Conservation (phyloP, 2,113 vertebrate species). For the Phalacrocorax brasilianus region DNA sequence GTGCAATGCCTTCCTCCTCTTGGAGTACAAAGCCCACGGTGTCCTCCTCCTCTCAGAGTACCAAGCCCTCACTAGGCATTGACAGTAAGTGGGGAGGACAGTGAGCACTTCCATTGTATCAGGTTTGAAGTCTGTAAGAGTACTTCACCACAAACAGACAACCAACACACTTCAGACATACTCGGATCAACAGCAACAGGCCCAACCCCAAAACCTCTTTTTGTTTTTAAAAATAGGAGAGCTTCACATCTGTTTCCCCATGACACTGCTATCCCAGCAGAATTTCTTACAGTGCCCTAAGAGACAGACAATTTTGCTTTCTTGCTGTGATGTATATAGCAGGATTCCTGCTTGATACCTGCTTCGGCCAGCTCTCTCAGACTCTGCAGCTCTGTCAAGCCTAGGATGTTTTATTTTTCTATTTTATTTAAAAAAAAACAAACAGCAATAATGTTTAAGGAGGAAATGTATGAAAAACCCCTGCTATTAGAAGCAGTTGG, state of each 20-base stretch:
- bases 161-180: neutral
- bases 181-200: neutral
- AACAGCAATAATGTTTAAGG: neutral
- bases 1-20: neutral
- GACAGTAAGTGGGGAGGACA: too few relatives aligned
- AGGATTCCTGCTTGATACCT: neutral
- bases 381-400: neutral
- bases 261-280: neutral
- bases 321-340: neutral
- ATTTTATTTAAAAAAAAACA: too few relatives aligned
- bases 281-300: neutral
- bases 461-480: neutral
- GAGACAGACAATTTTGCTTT: neutral
- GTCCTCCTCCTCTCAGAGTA: neutral
- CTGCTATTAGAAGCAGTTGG: neutral
- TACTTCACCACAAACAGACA: neutral
- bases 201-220: neutral
- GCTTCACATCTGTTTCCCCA: neutral
- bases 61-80: neutral
- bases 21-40: accelerated
- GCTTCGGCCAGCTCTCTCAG: neutral
- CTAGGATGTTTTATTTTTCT: neutral
- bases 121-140: neutral
- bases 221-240: neutral
- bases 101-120: accelerated